Evolutionary conservation across 2,113 vertebrate genomes (phyloP).

Genomic region (Mohoua ochrocephala): DNA sequence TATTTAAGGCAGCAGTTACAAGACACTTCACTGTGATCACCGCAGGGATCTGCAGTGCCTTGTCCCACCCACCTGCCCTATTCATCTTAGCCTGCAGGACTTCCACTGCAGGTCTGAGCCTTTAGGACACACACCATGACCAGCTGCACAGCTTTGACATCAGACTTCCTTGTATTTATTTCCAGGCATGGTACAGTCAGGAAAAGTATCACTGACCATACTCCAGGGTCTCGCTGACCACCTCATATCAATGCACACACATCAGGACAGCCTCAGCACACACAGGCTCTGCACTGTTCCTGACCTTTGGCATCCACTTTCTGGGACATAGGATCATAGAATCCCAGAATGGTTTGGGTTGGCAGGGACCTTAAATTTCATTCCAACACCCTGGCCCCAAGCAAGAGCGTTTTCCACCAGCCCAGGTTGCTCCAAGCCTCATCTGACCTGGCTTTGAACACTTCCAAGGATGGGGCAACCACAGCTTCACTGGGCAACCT

Average conservation of each 20-base stretch:
- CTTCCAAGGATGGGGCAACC: background rate
- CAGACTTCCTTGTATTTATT: background rate
- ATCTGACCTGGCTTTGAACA: background rate
- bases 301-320: background rate
- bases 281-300: background rate
- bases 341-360: background rate
- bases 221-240: background rate
- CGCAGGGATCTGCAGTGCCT: background rate
- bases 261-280: background rate
- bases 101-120: background rate
- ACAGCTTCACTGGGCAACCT: background rate
- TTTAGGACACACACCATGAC: background rate
- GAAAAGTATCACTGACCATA: background rate
- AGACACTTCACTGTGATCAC: background rate
- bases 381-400: background rate
- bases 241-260: no score
- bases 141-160: background rate
- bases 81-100: background rate
- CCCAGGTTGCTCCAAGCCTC: background rate
- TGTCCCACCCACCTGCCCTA: background rate
- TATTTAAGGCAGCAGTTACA: background rate
- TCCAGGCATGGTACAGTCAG: background rate
- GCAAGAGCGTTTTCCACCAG: background rate
- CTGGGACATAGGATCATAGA: background rate
- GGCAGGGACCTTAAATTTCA: background rate